Percentiles rank a stretch among this genome's conserved stretches.
Evolutionary conservation across 2,797 vertebrate genomes (phyloP).

Genomic region (Esox masquinongy): DNA sequence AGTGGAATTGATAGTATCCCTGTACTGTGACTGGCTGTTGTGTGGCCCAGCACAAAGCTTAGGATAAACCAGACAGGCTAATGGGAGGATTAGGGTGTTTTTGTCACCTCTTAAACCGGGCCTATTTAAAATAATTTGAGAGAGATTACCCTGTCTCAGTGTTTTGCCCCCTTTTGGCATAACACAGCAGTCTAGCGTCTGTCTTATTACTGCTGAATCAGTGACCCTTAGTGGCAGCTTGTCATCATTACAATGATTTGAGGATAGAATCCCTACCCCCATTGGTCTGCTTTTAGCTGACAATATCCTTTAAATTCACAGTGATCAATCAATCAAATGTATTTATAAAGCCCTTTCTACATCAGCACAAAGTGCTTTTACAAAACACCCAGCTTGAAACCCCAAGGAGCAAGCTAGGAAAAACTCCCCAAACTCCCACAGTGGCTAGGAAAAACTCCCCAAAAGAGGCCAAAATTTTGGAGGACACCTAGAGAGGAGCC

Average conservation of each 20-base stretch:
- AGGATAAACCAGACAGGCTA: conserved; percentile 46
- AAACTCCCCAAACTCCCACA: no score
- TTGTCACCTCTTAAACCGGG: conserved; percentile 46
- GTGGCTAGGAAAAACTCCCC: no score
- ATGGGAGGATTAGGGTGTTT: conserved; percentile 57
- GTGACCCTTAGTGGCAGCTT: neutral
- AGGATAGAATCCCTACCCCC: no score
- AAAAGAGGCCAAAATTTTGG: no score
- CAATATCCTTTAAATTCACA: no score
- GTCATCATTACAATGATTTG: neutral
- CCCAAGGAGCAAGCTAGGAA: no score
- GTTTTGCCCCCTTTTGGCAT: neutral
- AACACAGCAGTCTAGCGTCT: neutral
- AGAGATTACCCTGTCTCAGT: conserved; percentile 27
- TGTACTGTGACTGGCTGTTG: conserved; percentile 19
- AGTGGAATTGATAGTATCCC: conserved; percentile 6
- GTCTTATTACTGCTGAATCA: neutral
- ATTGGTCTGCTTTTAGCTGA: no score
- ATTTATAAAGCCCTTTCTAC: no score
- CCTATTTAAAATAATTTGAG: conserved; percentile 41
- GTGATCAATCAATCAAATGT: no score
- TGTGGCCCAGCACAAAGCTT: conserved; percentile 34
- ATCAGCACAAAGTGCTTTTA: no score
- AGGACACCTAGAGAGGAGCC: no score
- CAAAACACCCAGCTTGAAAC: no score